Conservation (phyloP, 1,140 invertebrate genomes). For the Lepeophtheirus salmonis region DNA sequence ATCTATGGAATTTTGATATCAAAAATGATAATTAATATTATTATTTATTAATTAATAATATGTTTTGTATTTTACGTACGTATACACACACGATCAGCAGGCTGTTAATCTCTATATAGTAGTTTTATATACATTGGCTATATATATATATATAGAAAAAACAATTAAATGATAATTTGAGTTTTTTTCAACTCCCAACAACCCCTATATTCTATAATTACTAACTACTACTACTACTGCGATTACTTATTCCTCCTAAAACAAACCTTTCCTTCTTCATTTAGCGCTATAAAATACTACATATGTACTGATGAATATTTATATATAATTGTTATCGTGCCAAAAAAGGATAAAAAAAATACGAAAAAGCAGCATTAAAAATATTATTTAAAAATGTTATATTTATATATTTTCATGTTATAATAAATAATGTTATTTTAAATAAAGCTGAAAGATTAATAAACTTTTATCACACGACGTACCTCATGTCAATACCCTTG, state of each 20-base stretch:
- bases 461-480: too few relatives aligned
- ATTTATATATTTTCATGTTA: neutral
- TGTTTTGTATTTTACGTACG: too few relatives aligned
- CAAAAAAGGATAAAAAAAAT: neutral
- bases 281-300: neutral
- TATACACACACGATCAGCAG: too few relatives aligned
- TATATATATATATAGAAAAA: neutral
- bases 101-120: too few relatives aligned
- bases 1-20: too few relatives aligned
- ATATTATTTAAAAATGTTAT: neutral
- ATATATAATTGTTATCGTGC: neutral
- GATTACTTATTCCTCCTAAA: neutral
- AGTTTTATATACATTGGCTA: neutral
- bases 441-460: too few relatives aligned
- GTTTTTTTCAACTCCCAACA: too few relatives aligned
- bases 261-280: neutral
- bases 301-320: neutral
- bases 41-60: too few relatives aligned
- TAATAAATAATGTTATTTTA: too few relatives aligned
- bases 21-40: too few relatives aligned
- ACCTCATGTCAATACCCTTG: too few relatives aligned
- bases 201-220: too few relatives aligned
- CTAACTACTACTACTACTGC: neutral
- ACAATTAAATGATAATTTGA: neutral
- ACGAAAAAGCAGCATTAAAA: neutral